Evolutionary conservation across 2,113 vertebrate species (phyloP).

Genomic region (Clarias magur): DNA sequence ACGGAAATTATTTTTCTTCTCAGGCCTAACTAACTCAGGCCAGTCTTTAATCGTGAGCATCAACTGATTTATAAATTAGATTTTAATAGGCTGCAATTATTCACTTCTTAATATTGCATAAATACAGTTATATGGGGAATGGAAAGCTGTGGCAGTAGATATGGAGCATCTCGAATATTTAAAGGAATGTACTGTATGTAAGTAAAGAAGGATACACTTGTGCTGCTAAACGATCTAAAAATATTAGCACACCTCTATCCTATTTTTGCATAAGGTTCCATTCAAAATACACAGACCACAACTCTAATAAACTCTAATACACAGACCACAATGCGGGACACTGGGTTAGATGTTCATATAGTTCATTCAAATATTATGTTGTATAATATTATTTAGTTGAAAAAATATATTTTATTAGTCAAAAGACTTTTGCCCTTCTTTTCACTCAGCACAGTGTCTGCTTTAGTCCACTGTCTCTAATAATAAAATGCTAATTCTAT

Average conservation of each 20-base stretch:
- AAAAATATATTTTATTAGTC: not conserved
- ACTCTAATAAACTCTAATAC: no score
- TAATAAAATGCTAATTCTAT: not conserved
- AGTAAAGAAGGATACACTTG: not conserved
- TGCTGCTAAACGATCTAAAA: not conserved
- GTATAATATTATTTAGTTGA: not conserved
- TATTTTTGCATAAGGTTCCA: not conserved
- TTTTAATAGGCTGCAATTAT: constrained; percentile 27
- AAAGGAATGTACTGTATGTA: not conserved
- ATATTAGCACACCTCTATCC: not conserved
- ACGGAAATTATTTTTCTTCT: constrained; percentile 5
- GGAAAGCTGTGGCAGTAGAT: not conserved
- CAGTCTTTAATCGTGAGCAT: constrained; percentile 3
- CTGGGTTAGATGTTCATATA: not conserved
- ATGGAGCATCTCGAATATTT: not conserved
- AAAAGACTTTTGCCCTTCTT: not conserved
- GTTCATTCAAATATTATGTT: not conserved
- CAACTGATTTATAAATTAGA: not conserved
- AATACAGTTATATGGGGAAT: not conserved
- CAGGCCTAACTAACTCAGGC: constrained; percentile 3
- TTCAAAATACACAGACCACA: not conserved
- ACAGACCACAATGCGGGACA: no score
- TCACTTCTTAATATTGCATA: constrained; percentile 11
- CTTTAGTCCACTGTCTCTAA: not conserved
- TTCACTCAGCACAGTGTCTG: not conserved